Base-by-base conservation (phyloP, 2,888 invertebrate species). In the Brachycybe producta region DNA sequence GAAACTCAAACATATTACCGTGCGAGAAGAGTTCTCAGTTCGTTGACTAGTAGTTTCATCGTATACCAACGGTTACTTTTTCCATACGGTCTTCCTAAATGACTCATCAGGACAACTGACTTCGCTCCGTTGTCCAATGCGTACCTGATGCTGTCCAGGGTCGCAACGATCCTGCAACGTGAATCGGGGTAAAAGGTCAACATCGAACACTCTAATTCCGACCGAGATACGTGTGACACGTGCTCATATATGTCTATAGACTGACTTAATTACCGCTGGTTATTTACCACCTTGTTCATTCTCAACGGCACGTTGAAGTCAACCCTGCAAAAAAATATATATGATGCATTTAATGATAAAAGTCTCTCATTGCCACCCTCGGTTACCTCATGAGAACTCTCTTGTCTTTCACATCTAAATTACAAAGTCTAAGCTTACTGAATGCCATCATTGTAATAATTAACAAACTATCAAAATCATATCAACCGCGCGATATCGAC, bases 11-110 rank as follows among this genome's bases (percentile, higher is more conserved):
- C 61, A 63, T 70, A 83, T 83, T 74, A 80, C 83, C 74, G 80
- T 61, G 74, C 77, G 7, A 95, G 72, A 5, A 95, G 74, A 54
- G 76, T 82, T 60, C 86, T 80, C 30, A 98, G 72, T 66, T 95
- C 95, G 34, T 80, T 85, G 8, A 87, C 90, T 1, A 97, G 92
- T 3, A 97, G 95, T 60, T 83, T 82, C 61, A 99, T 66, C 0
- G 94, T 86, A 66, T 84, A 97, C 67, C 97, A 94, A 23, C 76
- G 68, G 63, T 87, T 84, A 54, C 76, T 77, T 57, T 75, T 77
- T 8, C 98, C 98, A 73, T 98, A 94, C 7, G 98, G 98, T 52
- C 98, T 78, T 26, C 98, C 98, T 65, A 99, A 76, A 68, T 98
- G 98, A 28, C 95, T 95, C 86, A 94, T 92, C 54, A 99, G 74